A percentile compares a stretch with the other conserved stretches of the same genome.
These are phyloP conservation scores for Botrylloides violaceus DNA, from an alignment of 23 tunicate genomes.

Conservation along the genomic window DNA sequence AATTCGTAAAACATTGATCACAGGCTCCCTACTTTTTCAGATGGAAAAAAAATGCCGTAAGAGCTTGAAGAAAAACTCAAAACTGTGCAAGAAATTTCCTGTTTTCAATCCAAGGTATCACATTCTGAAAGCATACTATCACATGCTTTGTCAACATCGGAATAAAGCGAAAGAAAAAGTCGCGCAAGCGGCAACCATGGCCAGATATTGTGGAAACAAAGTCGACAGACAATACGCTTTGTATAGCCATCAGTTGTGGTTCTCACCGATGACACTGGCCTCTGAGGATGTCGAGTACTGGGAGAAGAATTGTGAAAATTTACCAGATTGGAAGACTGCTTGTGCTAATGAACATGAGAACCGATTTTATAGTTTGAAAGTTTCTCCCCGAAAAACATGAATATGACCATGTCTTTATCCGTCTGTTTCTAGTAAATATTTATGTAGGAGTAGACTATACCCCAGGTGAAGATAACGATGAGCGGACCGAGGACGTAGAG, in stretches of 20 bases:
- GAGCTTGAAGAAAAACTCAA: background rate
- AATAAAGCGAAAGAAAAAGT: slow-evolving; percentile 30
- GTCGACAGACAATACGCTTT: slow-evolving; percentile 68
- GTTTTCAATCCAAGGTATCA: slow-evolving; percentile 37
- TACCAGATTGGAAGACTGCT: slow-evolving; percentile 50
- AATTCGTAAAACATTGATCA: too few species aligned
- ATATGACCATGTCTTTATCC: too few species aligned
- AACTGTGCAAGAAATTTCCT: slow-evolving; percentile 48
- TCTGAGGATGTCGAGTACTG: slow-evolving; percentile 23
- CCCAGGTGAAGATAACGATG: too few species aligned
- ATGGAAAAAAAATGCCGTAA: slow-evolving; percentile 14
- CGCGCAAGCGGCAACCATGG: slow-evolving; percentile 38
- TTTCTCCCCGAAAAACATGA: too few species aligned
- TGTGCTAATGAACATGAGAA: slow-evolving; percentile 25
- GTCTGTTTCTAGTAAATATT: too few species aligned
- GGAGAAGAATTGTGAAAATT: slow-evolving; percentile 9
- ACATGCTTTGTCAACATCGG: slow-evolving; percentile 15
- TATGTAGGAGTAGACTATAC: too few species aligned
- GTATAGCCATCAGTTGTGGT: slow-evolving; percentile 46
- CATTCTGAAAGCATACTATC: slow-evolving; percentile 28
- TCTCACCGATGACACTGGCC: background rate
- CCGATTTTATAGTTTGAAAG: slow-evolving; percentile 11
- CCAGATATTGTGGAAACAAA: slow-evolving; percentile 53
- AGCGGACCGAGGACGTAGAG: too few species aligned
- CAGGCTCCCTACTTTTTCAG: slow-evolving; percentile 22